These are phyloP conservation scores for Coenobita brevimanus DNA, from an alignment of 1,140 invertebrate genomes.

Conservation along the genomic window DNA sequence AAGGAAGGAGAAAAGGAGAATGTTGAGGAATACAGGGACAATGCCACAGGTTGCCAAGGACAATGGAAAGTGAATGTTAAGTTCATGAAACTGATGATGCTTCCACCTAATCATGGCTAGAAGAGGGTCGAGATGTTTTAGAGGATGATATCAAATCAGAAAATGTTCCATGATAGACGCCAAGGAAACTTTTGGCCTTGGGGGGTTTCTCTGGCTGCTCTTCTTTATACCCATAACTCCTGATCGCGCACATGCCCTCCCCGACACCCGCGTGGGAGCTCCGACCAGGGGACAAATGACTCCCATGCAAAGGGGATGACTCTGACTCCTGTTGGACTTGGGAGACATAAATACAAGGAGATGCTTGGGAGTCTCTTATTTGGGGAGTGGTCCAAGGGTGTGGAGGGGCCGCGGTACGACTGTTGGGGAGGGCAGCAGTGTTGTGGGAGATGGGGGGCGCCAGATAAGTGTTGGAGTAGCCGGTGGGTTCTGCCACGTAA, in stretches of 20 bases:
- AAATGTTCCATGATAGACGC: constrained; percentile 7
- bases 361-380: constrained; percentile 35
- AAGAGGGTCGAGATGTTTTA: constrained; percentile 1
- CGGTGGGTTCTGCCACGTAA: constrained; percentile 27
- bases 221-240: constrained; percentile 19
- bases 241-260: constrained; percentile 16
- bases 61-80: too few species aligned
- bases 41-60: too few species aligned
- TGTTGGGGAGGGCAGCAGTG: constrained; percentile 44
- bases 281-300: not conserved
- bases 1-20: too few species aligned
- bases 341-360: constrained; percentile 28
- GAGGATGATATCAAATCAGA: constrained; percentile 39
- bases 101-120: not conserved
- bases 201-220: constrained; percentile 6
- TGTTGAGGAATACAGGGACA: too few species aligned
- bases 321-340: constrained; percentile 31
- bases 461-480: constrained; percentile 49
- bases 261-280: not conserved
- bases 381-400: constrained; percentile 35
- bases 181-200: constrained; percentile 21
- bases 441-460: constrained; percentile 8
- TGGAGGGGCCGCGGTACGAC: constrained; percentile 30
- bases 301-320: constrained; percentile 15
- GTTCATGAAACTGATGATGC: too few species aligned